phyloP scores from a whole-genome alignment of 2,888 invertebrate genomes.

The Drosophila anceps region DNA sequence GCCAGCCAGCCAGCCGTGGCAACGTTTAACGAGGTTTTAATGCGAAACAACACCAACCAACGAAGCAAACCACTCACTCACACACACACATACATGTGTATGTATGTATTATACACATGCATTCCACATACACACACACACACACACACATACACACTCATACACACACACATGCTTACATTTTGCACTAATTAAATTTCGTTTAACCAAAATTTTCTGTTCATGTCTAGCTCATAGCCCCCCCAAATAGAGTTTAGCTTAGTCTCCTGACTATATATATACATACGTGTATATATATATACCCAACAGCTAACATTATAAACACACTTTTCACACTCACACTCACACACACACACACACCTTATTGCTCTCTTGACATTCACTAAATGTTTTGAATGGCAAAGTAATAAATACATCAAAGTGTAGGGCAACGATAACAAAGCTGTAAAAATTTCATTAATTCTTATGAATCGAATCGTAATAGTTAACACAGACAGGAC shows the following conservation, averaged over 20 bases:
- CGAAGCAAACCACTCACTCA: constrained; percentile 17
- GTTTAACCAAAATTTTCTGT: constrained; percentile 62
- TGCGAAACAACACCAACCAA: constrained; percentile 41
- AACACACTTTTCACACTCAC: constrained; percentile 32
- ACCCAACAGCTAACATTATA: constrained; percentile 16
- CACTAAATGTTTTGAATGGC: constrained; percentile 40
- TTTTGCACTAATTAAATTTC: constrained; percentile 76
- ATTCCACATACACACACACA: constrained; percentile 17
- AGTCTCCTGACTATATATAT: neutral
- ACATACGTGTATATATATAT: neutral
- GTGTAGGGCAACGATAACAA: neutral
- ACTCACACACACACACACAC: constrained; percentile 10
- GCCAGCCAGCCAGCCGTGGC: constrained; percentile 63
- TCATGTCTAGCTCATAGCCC: constrained; percentile 24
- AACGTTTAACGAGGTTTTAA: constrained; percentile 78
- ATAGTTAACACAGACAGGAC: no score
- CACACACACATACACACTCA: constrained; percentile 11
- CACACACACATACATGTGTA: constrained; percentile 16
- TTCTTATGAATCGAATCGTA: neutral
- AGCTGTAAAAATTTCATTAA: neutral
- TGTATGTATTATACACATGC: no score
- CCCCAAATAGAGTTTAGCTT: constrained; percentile 23
- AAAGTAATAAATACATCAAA: constrained; percentile 35
- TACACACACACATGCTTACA: constrained; percentile 13
- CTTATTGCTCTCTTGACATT: constrained; percentile 9